Base-by-base conservation (phyloP, 2,888 invertebrate species). In the Chalcis sispes region DNA sequence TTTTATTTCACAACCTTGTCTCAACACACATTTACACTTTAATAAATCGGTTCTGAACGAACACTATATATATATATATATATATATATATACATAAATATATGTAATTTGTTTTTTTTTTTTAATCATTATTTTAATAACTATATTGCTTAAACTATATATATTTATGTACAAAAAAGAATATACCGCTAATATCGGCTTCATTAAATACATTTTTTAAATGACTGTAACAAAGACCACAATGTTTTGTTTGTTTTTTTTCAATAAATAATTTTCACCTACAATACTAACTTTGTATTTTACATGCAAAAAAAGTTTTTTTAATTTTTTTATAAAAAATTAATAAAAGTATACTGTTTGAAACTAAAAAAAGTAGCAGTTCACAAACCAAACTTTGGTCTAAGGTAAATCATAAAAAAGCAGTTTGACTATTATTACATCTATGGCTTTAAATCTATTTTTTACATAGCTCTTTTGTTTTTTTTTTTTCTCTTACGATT, bases 381-480 rank as follows among this genome's bases (percentile, higher is more conserved):
- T 48, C n/a, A 46, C 23, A 59, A 73, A 73, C 15, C n/a, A 54
- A 73, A 74, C 62, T 74, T 74, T 74, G 67, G 67, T 74, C 42
- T 67, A 61, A 58, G 56, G 20, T 3, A 42, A 54, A 54, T 64
- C 27, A 42, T 8, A 32, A 40, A 69, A 50, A 75, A 61, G 18
- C 46, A 23, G 27, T 1, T 27, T 67, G 25, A 48, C 61, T 75
- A 70, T 58, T 4, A 62, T 36, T 23, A 20, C 23, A 25, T 32
- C 50, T 65, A 59, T 65, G 65, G 64, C 64, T n/a, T 52, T 32
- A 70, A 29, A 29, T 36, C 50, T 62, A 25, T 59, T 62, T 67
- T 56, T 48, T 69, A 13, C 40, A 27, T 36, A 32, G 29, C 32
- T 56, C 7, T 20, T 23, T 61, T 42, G 52, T 50, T 20, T 73